These are phyloP conservation scores for Panthera uncia DNA, from an alignment of 2,113 vertebrate genomes.

Conservation along the genomic window DNA sequence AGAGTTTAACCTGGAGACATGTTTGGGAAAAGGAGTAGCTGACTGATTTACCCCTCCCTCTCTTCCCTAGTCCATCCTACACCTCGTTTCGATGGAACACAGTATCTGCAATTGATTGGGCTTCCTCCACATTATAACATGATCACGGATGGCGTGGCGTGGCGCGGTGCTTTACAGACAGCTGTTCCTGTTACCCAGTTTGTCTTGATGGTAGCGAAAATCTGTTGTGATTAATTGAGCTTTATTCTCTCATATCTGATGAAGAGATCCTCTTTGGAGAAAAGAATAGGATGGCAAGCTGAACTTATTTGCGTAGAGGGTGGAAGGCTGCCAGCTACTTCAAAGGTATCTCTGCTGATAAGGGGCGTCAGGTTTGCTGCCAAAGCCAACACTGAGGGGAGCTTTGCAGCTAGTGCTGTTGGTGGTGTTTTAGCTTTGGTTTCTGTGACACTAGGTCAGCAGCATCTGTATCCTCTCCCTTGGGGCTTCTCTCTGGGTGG, in stretches of 20 bases:
- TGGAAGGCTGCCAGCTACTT: slow-evolving; percentile 77
- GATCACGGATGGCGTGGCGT: accelerated
- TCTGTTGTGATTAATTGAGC: slow-evolving; percentile 29
- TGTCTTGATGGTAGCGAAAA: not conserved
- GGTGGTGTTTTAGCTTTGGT: slow-evolving; percentile 6
- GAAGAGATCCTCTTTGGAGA: slow-evolving; percentile 65
- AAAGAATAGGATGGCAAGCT: slow-evolving; percentile 64
- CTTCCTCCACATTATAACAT: not conserved
- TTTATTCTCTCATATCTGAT: not conserved
- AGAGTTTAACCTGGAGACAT: not conserved
- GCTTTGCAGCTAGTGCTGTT: slow-evolving; percentile 40
- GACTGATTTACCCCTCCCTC: not conserved
- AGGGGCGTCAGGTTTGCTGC: slow-evolving; percentile 70
- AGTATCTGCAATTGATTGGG: not conserved
- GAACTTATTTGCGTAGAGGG: slow-evolving; percentile 46
- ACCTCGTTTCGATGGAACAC: not conserved
- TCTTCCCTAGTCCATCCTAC: not conserved
- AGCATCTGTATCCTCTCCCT: slow-evolving; percentile 3
- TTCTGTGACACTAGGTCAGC: slow-evolving; percentile 2
- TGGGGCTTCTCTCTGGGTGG: slow-evolving; percentile 51
- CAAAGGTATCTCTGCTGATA: slow-evolving; percentile 78
- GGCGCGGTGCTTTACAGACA: not conserved
- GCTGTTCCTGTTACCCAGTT: not conserved
- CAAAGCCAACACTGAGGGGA: slow-evolving; percentile 59
- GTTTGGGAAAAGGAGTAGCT: not conserved